Evolutionary conservation across 2,797 vertebrate genomes (phyloP).

Genomic region (Manis crassicaudata): DNA sequence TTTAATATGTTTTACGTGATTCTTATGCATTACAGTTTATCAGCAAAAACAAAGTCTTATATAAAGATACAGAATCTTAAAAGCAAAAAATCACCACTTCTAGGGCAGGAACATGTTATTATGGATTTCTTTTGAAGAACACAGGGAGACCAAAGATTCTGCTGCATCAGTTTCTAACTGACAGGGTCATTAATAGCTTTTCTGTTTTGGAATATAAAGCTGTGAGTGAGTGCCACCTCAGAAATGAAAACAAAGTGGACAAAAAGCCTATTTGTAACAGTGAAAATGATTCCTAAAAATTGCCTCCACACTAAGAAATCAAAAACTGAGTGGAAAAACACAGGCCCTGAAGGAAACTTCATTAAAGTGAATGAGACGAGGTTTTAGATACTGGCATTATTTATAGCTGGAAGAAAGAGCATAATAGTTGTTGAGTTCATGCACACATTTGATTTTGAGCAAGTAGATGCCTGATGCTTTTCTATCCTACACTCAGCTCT

Average conservation of each 20-base stretch:
- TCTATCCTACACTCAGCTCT: background rate
- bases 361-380: background rate
- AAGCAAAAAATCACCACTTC: background rate
- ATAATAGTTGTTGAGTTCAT: slow-evolving; percentile 1
- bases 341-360: slow-evolving; percentile 20
- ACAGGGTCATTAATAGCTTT: background rate
- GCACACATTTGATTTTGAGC: slow-evolving; percentile 45
- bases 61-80: background rate
- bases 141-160: background rate
- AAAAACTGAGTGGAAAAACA: slow-evolving; percentile 36
- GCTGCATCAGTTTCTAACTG: slow-evolving; percentile 22
- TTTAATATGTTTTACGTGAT: background rate
- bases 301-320: background rate
- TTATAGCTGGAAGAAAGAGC: slow-evolving; percentile 21
- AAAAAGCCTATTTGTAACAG: background rate
- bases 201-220: background rate
- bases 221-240: background rate
- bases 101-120: background rate
- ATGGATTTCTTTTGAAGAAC: background rate
- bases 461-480: background rate
- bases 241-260: background rate
- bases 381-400: slow-evolving; percentile 16
- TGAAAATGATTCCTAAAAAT: slow-evolving; percentile 42
- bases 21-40: background rate
- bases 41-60: background rate